phyloP scores from a whole-genome alignment of 2,113 vertebrate genomes.

The Pyxicephalus adspersus region DNA sequence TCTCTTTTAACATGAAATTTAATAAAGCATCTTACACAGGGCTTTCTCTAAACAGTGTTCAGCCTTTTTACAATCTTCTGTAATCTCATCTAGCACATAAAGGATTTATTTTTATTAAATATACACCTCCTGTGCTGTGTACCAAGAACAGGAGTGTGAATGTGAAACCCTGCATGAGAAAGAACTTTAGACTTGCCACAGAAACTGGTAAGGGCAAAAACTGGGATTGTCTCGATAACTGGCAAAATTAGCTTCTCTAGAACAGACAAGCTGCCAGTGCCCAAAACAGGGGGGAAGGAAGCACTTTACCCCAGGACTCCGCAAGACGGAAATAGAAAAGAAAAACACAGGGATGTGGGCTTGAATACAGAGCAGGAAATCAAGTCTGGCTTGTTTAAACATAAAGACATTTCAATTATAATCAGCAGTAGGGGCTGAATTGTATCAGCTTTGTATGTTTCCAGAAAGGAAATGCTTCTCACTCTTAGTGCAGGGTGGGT shows the following conservation, averaged over 20 bases:
- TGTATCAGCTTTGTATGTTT: conserved; percentile 11
- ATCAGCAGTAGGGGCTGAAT: conserved; percentile 33
- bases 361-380: conserved; percentile 49
- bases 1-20: too few relatives aligned
- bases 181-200: background rate
- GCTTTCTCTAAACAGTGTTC: too few relatives aligned
- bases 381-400: conserved; percentile 23
- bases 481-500: conserved; percentile 23
- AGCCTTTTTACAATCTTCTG: too few relatives aligned
- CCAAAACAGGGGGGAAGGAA: conserved; percentile 26
- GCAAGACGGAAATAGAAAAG: conserved; percentile 31
- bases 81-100: too few relatives aligned
- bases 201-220: background rate
- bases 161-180: background rate
- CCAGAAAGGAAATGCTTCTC: conserved; percentile 46
- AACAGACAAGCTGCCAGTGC: conserved; percentile 2
- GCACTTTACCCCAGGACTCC: conserved; percentile 45
- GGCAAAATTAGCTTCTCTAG: background rate
- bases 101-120: background rate
- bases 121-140: background rate
- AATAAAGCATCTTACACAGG: too few relatives aligned
- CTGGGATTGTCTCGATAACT: background rate
- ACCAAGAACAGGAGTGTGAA: background rate
- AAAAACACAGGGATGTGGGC: conserved; percentile 36
- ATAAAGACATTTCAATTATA: conserved; percentile 33